Conservation (phyloP, 1,140 invertebrate genomes). For the Cardiocondyla obscurior region DNA sequence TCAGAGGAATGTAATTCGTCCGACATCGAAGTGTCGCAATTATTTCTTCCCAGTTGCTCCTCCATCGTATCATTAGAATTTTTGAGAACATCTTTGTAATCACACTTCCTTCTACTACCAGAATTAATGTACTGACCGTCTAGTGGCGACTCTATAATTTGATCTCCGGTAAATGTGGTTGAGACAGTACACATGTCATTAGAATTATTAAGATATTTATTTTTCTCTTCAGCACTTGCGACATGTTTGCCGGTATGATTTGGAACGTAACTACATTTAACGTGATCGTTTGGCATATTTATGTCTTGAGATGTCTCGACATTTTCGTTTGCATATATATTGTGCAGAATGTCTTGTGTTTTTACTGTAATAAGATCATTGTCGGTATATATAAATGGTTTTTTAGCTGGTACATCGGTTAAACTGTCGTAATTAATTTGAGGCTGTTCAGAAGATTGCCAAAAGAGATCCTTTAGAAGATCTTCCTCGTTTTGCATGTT, state of each 20-base stretch:
- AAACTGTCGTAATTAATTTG: slow-evolving; percentile 61
- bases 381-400: slow-evolving; percentile 32
- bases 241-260: slow-evolving; percentile 62
- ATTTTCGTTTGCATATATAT: slow-evolving; percentile 12
- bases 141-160: slow-evolving; percentile 40
- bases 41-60: neutral
- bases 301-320: slow-evolving; percentile 13
- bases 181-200: slow-evolving; percentile 58
- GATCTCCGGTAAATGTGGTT: slow-evolving; percentile 61
- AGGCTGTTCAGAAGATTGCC: slow-evolving; percentile 31
- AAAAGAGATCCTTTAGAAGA: slow-evolving; percentile 41
- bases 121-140: neutral
- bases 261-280: slow-evolving; percentile 59
- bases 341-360: slow-evolving; percentile 3
- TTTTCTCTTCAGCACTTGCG: slow-evolving; percentile 48
- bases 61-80: slow-evolving; percentile 21
- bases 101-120: neutral
- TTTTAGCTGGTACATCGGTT: neutral
- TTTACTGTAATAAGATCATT: slow-evolving; percentile 25
- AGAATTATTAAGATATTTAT: slow-evolving; percentile 21
- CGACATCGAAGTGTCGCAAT: neutral
- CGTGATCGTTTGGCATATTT: slow-evolving; percentile 45
- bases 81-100: neutral
- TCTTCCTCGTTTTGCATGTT: slow-evolving; percentile 62
- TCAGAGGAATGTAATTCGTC: slow-evolving; percentile 34